Evolutionary conservation across 2,888 invertebrate genomes (phyloP), one percentile per base, ranked within the genome.

Genomic region (Hemicrepidius hirtus): DNA sequence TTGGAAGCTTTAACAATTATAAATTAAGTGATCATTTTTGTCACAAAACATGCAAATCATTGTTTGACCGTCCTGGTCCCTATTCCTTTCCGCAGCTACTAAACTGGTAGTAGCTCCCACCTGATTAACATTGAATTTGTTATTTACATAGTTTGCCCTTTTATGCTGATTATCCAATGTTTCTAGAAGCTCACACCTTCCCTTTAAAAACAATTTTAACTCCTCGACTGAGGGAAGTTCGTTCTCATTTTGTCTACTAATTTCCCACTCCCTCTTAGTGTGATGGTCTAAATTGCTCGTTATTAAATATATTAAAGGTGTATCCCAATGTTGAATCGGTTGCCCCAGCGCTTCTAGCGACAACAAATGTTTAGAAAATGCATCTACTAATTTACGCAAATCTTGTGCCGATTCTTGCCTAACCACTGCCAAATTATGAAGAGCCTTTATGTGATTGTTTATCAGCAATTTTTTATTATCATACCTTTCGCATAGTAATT

Each of bases 181-280:
- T 55, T 53, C 53, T 28, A 53, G 18, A 5, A 53, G 10, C 13
- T 53, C 53, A 13, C 53, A 53, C 13, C 24, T 53, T 10, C 53
- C n/a, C n/a, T n/a, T n/a, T n/a, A n/a, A n/a, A n/a, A n/a, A n/a
- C n/a, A n/a, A n/a, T n/a, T n/a, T n/a, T 28, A 10, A 3, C 24
- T 53, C 28, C 12, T 53, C 21, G 7, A 49, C 18, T 53, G 53
- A 24, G 12, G 53, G 28, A 55, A 55, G 16, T 6, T 55, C 28
- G n/a, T 24, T 24, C 32, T n/a, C 32, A 28, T 32, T 32, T n/a
- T 32, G 3, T 32, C 28, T 28, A 55, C 55, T 28, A 7, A 28
- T 12, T 69, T 69, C 41, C 63, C 69, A 63, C 28, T 63, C 63
- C 28, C 64, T 4, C 50, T 28, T 53, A 18, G 64, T 53, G 16